Conservation (phyloP, 2,888 invertebrate genomes). For the Oithona nana region DNA sequence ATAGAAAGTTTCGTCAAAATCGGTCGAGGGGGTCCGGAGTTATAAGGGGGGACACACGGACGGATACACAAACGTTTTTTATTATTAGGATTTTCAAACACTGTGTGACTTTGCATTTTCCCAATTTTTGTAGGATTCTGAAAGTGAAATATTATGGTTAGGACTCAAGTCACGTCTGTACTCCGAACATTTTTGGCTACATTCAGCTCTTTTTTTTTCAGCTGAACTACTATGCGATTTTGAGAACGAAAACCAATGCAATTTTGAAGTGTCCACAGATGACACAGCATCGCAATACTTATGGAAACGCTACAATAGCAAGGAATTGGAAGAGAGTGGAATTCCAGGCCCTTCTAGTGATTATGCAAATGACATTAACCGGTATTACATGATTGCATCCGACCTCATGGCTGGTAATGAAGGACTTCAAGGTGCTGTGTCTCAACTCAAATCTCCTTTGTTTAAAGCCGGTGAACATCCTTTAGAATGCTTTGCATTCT, state of each 20-base stretch:
- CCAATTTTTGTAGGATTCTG: too few species aligned
- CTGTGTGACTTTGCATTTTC: too few species aligned
- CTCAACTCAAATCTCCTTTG: background rate
- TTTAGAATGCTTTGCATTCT: background rate
- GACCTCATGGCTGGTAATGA: background rate
- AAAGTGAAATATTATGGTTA: too few species aligned
- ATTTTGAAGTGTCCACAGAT: background rate
- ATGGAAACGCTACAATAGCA: background rate
- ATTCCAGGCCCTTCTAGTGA: background rate
- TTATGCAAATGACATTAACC: background rate
- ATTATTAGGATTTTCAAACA: too few species aligned
- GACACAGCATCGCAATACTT: background rate
- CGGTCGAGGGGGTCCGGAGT: too few species aligned
- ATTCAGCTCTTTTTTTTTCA: background rate
- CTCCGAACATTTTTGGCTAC: too few species aligned
- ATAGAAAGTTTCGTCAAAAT: too few species aligned
- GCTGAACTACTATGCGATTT: background rate
- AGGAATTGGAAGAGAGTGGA: background rate
- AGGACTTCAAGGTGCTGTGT: too few species aligned
- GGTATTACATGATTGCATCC: background rate
- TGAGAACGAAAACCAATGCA: background rate
- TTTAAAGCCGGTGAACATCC: background rate
- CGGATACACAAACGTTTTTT: too few species aligned
- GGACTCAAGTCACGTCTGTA: too few species aligned
- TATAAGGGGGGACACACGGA: too few species aligned